Conservation (phyloP, 2,113 vertebrate genomes). For the Ondatra zibethicus region DNA sequence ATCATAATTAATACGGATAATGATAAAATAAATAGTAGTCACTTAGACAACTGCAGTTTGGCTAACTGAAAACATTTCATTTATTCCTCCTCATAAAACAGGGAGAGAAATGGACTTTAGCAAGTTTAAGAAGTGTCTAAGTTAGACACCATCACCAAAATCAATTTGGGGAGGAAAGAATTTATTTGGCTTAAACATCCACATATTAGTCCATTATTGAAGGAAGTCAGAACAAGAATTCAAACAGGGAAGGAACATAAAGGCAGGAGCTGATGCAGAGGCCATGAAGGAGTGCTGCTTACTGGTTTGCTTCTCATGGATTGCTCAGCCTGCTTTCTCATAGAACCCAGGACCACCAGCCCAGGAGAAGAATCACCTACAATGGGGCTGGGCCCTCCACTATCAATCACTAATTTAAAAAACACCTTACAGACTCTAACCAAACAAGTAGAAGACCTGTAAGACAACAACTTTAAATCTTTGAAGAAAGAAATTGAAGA, state of each 20-base stretch:
- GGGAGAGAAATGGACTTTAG: not conserved
- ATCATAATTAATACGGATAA: not conserved
- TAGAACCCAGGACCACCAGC: not conserved
- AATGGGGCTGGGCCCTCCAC: too few relatives aligned
- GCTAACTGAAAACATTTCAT: not conserved
- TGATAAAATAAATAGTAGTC: conserved; percentile 24
- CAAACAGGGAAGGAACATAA: not conserved
- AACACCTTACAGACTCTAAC: not conserved
- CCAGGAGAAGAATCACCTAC: not conserved
- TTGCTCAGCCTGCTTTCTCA: not conserved
- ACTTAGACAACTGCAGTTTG: not conserved
- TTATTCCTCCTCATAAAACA: conserved; percentile 13
- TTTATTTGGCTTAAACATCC: not conserved
- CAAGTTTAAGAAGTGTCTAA: not conserved
- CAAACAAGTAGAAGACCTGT: too few relatives aligned
- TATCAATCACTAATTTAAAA: not conserved
- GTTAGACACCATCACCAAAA: not conserved
- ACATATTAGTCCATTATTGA: not conserved
- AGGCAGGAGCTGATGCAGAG: not conserved
- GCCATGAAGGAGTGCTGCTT: not conserved
- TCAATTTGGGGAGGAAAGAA: not conserved
- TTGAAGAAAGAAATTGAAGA: too few relatives aligned
- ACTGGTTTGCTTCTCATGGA: not conserved
- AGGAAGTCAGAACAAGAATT: not conserved
- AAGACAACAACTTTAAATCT: too few relatives aligned